Evolutionary conservation across 2,113 vertebrate species (phyloP).

Genomic region (Megaceryle torquata): DNA sequence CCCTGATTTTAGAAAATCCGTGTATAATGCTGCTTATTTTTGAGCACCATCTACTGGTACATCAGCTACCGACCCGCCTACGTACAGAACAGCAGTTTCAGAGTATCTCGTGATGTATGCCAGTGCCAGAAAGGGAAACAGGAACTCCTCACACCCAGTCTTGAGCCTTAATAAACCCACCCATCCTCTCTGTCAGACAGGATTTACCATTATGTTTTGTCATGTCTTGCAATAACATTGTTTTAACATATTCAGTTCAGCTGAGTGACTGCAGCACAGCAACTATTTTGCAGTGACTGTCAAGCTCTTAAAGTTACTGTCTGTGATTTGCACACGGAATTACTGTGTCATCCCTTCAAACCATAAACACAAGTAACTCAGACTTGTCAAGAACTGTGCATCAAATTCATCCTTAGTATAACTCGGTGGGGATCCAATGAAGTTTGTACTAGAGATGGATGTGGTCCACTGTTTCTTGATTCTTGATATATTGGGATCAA

Average conservation of each 20-base stretch:
- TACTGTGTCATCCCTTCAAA: not conserved
- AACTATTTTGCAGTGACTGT: not conserved
- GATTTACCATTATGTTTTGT: not conserved
- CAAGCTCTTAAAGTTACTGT: not conserved
- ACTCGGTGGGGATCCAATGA: not conserved
- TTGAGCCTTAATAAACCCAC: not conserved
- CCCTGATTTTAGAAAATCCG: not conserved
- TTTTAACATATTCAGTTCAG: not conserved
- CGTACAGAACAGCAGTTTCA: accelerated
- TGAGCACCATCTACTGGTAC: not conserved
- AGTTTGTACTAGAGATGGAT: not conserved
- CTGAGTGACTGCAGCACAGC: not conserved
- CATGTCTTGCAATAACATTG: not conserved
- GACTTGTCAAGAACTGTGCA: not conserved
- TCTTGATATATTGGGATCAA: constrained; percentile 29
- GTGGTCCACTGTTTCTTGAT: not conserved
- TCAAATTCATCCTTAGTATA: not conserved
- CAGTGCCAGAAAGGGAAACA: not conserved
- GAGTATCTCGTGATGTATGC: not conserved
- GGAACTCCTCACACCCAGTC: not conserved
- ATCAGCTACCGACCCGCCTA: not conserved
- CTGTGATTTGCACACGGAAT: not conserved
- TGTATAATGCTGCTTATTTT: not conserved
- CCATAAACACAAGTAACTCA: not conserved
- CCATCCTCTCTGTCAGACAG: not conserved